These are phyloP conservation scores for Julus scanicus DNA, from an alignment of 2,888 invertebrate genomes.

Conservation along the genomic window DNA sequence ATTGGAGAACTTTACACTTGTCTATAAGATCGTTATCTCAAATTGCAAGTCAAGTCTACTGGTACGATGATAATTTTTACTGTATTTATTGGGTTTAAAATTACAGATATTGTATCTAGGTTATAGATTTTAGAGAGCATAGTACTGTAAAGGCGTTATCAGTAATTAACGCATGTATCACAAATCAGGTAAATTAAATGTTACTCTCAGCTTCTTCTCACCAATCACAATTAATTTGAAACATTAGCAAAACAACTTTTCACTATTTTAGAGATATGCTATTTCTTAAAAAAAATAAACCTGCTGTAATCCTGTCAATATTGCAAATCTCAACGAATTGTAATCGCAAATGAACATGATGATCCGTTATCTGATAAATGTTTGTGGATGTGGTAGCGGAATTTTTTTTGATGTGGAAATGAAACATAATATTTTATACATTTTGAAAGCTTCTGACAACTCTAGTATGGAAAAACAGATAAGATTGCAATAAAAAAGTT, in stretches of 20 bases:
- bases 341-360: background rate
- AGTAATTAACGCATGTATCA: background rate
- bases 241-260: background rate
- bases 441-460: background rate
- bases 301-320: background rate
- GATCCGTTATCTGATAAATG: background rate
- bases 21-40: too few species aligned
- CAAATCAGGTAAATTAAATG: too few species aligned
- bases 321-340: background rate
- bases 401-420: background rate
- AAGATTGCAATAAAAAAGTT: background rate
- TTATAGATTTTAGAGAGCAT: background rate
- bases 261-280: background rate
- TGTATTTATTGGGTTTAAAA: background rate
- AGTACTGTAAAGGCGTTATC: background rate
- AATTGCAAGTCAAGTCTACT: background rate
- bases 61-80: background rate
- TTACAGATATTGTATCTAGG: background rate
- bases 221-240: background rate
- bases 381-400: background rate
- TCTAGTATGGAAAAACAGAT: background rate
- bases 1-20: background rate
- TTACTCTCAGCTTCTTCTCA: too few species aligned
- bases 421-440: background rate
- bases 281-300: background rate